Evolutionary conservation across 2,797 vertebrate genomes (phyloP).

Genomic region (Rhabdomys pumilio): DNA sequence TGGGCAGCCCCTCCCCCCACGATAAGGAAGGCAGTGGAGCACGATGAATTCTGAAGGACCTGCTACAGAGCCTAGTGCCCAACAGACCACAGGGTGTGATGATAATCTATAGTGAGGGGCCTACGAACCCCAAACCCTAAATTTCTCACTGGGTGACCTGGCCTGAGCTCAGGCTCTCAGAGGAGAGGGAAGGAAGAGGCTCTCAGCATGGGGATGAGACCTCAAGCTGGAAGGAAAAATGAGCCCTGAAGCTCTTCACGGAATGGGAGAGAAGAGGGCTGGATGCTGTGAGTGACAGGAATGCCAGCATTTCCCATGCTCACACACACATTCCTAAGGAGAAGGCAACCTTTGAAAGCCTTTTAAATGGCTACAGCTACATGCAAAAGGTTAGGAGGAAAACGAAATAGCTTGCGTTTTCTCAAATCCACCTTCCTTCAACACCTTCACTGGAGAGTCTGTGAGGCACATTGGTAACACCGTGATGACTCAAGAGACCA

Average conservation of each 20-base stretch:
- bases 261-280: not conserved
- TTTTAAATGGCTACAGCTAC: conserved; percentile 53
- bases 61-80: not conserved
- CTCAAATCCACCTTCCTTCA: conserved; percentile 52
- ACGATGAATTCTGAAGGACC: not conserved
- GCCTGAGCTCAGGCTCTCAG: not conserved
- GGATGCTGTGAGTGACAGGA: not conserved
- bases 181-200: not conserved
- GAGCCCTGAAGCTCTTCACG: not conserved
- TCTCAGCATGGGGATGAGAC: not conserved
- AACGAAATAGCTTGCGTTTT: conserved; percentile 38
- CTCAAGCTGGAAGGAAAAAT: conserved; percentile 17
- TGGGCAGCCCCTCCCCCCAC: rapidly evolving
- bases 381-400: conserved; percentile 45
- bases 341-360: conserved; percentile 65
- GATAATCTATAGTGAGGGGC: rapidly evolving
- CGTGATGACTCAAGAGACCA: not conserved
- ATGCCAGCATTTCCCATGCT: not conserved
- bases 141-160: not conserved
- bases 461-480: not conserved
- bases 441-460: not conserved
- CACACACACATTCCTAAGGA: conserved; percentile 30
- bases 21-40: not conserved
- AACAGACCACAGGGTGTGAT: not conserved
- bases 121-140: not conserved